Evolutionary conservation across 2,113 vertebrate species (phyloP).

Genomic region (Python bivittatus): DNA sequence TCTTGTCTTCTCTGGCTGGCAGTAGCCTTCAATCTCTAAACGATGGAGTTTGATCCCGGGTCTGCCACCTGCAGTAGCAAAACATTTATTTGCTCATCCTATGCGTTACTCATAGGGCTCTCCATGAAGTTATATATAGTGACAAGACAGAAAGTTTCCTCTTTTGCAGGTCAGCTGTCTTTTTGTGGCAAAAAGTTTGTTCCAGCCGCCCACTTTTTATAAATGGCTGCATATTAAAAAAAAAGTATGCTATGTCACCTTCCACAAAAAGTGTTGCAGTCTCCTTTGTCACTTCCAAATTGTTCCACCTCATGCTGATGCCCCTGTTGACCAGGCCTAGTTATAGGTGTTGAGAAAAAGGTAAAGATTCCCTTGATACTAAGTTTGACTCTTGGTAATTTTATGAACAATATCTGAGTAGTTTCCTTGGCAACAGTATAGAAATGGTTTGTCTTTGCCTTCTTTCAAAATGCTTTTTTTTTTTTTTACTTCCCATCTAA

Average conservation of each 20-base stretch:
- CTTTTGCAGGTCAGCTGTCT: background rate
- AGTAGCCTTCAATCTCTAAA: background rate
- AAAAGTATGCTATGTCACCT: background rate
- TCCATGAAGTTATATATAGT: background rate
- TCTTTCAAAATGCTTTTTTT: background rate
- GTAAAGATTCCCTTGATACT: background rate
- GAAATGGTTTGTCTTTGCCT: background rate
- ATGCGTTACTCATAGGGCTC: background rate
- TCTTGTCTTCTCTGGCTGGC: background rate
- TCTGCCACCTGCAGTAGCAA: background rate
- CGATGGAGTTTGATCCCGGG: background rate
- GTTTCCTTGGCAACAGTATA: background rate
- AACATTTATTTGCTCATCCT: background rate
- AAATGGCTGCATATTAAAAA: background rate
- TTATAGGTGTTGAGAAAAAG: background rate
- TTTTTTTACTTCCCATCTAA: background rate
- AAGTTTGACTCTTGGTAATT: background rate
- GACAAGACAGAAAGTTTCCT: background rate
- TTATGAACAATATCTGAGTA: background rate
- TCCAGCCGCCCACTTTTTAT: background rate
- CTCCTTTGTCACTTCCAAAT: background rate
- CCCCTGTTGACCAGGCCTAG: background rate
- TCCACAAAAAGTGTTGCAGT: background rate
- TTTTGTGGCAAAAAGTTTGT: background rate
- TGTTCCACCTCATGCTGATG: background rate